Evolutionary conservation across 2,797 vertebrate genomes (phyloP).

Genomic region (Otus scops): DNA sequence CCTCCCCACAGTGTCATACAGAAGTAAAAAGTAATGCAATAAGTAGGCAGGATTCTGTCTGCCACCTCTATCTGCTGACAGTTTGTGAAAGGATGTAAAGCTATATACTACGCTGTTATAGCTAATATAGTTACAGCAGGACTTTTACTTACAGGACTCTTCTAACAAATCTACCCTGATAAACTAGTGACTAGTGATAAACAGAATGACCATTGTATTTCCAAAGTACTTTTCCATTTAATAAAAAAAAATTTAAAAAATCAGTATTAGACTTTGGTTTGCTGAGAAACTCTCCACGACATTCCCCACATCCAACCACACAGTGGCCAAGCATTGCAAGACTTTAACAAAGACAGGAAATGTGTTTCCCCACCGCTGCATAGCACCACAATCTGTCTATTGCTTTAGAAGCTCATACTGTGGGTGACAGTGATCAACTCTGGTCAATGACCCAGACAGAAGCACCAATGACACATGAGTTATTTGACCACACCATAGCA

Average conservation of each 20-base stretch:
- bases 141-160: background rate
- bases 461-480: background rate
- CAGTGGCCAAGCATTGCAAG: background rate
- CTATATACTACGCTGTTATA: background rate
- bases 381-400: background rate
- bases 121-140: background rate
- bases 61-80: background rate
- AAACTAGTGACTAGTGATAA: background rate
- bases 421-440: background rate
- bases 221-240: background rate
- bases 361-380: background rate
- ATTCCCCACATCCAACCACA: background rate
- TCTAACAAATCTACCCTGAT: background rate
- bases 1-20: fast-evolving
- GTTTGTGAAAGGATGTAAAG: background rate
- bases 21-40: background rate
- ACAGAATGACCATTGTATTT: background rate
- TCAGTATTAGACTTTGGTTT: background rate
- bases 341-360: background rate
- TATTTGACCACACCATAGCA: background rate
- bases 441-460: background rate
- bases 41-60: background rate
- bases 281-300: background rate
- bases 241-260: background rate
- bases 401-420: background rate